phyloP scores from a whole-genome alignment of 1,140 invertebrate genomes.

The Anthonomus grandis region DNA sequence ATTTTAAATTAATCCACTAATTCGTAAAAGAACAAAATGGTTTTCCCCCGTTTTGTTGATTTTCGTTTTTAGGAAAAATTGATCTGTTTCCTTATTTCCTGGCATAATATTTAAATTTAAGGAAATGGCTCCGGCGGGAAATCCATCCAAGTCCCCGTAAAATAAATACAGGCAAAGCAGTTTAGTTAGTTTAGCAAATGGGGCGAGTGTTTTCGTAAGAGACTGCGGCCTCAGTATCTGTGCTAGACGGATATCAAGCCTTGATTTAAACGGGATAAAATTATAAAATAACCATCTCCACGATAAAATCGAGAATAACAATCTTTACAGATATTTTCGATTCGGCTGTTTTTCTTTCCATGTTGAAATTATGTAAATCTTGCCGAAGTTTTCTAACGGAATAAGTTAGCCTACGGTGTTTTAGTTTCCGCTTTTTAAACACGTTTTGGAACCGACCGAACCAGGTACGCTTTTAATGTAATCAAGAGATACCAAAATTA shows the following conservation, averaged over 20 bases:
- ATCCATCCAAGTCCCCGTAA: constrained; percentile 36
- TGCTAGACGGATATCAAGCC: constrained; percentile 35
- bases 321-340: constrained; percentile 14
- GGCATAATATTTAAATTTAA: constrained; percentile 39
- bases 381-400: background rate
- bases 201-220: constrained; percentile 47
- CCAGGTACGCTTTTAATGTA: too few species aligned
- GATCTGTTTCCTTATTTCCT: too few species aligned
- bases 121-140: constrained; percentile 29
- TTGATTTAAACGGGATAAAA: constrained; percentile 33
- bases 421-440: constrained; percentile 2
- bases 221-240: constrained; percentile 42
- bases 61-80: too few species aligned
- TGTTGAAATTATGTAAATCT: constrained; percentile 2
- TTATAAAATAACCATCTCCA: constrained; percentile 25
- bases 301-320: constrained; percentile 19
- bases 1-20: too few species aligned
- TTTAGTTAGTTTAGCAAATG: constrained; percentile 52
- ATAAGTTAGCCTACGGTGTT: constrained; percentile 6
- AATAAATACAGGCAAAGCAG: constrained; percentile 50
- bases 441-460: too few species aligned
- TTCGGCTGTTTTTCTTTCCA: constrained; percentile 9
- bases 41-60: too few species aligned
- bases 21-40: too few species aligned
- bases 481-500: too few species aligned